These are phyloP conservation scores for Odontomachus brunneus DNA, from an alignment of 1,140 invertebrate genomes.

Conservation along the genomic window DNA sequence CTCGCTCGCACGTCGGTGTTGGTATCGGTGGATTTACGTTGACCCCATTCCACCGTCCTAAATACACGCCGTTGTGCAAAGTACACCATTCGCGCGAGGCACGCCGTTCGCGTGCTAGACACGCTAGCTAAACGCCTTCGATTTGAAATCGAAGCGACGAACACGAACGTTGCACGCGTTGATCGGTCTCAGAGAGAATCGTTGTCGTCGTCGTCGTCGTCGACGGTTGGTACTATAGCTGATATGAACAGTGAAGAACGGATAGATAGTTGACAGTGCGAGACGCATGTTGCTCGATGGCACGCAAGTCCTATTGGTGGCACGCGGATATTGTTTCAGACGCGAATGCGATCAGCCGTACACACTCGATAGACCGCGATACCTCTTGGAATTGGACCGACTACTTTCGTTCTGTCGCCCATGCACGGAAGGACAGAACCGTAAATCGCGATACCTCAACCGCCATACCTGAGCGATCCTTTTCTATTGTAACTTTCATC, in stretches of 20 bases:
- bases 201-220: background rate
- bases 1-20: conserved; percentile 26
- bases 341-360: background rate
- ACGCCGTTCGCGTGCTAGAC: background rate
- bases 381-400: conserved; percentile 8
- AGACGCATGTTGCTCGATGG: conserved; percentile 7
- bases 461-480: background rate
- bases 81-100: background rate
- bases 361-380: conserved; percentile 11
- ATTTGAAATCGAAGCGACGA: conserved; percentile 19
- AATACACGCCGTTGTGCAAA: conserved; percentile 42
- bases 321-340: conserved; percentile 26
- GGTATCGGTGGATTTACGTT: conserved; percentile 55
- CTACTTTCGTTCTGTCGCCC: background rate
- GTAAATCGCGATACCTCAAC: background rate
- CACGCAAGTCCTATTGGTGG: background rate
- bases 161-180: background rate
- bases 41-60: conserved; percentile 53
- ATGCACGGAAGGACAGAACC: background rate
- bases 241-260: background rate
- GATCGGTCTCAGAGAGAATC: background rate
- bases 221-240: background rate
- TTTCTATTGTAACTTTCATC: background rate
- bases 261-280: background rate
- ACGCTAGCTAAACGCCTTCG: background rate